Conservation (phyloP, 2,888 invertebrate species). For the Perizoma affinitatum region DNA sequence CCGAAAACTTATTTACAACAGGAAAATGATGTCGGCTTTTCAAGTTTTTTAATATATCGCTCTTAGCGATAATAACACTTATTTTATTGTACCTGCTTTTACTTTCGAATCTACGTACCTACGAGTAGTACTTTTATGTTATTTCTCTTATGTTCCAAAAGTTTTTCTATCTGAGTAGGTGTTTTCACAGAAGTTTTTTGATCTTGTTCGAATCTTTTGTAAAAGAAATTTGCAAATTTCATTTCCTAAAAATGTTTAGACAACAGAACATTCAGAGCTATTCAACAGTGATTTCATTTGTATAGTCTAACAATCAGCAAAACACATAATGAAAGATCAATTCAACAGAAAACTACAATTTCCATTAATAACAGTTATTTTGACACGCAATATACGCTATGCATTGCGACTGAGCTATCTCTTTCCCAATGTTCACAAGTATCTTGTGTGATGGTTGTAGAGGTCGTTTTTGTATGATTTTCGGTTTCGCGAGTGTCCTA, state of each 20-base stretch:
- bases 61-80: too few species aligned
- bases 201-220: conserved; percentile 5
- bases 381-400: conserved; percentile 64
- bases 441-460: conserved; percentile 46
- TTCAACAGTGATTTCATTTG: conserved; percentile 35
- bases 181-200: too few species aligned
- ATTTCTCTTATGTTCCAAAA: neutral
- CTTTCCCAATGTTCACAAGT: conserved; percentile 30
- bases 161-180: too few species aligned
- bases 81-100: too few species aligned
- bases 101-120: too few species aligned
- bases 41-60: too few species aligned
- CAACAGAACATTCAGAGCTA: conserved; percentile 24
- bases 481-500: conserved; percentile 55
- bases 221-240: conserved; percentile 13
- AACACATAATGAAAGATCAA: conserved; percentile 58
- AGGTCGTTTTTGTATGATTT: conserved; percentile 56
- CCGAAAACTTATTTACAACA: too few species aligned
- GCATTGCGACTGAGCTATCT: conserved; percentile 42
- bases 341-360: conserved; percentile 65
- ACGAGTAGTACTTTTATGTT: neutral
- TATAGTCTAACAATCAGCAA: conserved; percentile 47
- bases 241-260: conserved; percentile 20
- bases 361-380: conserved; percentile 72
- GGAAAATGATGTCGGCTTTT: too few species aligned